Evolutionary conservation across 2,888 invertebrate genomes (phyloP).

Genomic region (Xylota sylvarum): DNA sequence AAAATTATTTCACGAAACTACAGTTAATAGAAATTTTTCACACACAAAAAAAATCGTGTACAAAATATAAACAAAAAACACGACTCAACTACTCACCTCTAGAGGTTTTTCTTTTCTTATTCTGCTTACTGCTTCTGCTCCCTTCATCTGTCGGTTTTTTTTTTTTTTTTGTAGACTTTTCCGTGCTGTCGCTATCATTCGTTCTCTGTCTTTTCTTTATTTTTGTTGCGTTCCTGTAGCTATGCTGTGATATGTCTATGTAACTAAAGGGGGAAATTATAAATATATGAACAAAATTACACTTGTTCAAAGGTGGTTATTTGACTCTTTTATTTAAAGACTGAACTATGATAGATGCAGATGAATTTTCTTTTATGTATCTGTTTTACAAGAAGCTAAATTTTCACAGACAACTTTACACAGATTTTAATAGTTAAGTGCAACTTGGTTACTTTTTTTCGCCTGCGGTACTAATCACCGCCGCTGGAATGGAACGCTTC

Average conservation of each 20-base stretch:
- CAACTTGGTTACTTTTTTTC: not conserved
- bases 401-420: not conserved
- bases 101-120: slow-evolving; percentile 40
- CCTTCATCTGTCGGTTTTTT: slow-evolving; percentile 15
- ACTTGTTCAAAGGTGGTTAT: not conserved
- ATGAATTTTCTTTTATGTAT: not conserved
- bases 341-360: not conserved
- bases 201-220: slow-evolving; percentile 25
- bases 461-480: not conserved
- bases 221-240: not conserved
- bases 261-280: slow-evolving; percentile 9
- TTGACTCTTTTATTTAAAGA: not conserved
- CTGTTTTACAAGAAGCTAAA: not conserved
- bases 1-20: not conserved
- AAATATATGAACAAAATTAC: slow-evolving; percentile 19
- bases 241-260: slow-evolving; percentile 1
- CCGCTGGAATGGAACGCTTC: not conserved
- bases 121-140: slow-evolving; percentile 17
- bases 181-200: not conserved
- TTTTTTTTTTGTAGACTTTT: slow-evolving; percentile 27
- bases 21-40: not conserved
- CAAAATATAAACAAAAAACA: slow-evolving; percentile 58
- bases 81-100: slow-evolving; percentile 44
- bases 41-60: not conserved
- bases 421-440: not conserved